Percentiles rank a stretch among this genome's conserved stretches.
Conservation (phyloP, 2,888 invertebrate species). For the Halocaridina rubra region DNA sequence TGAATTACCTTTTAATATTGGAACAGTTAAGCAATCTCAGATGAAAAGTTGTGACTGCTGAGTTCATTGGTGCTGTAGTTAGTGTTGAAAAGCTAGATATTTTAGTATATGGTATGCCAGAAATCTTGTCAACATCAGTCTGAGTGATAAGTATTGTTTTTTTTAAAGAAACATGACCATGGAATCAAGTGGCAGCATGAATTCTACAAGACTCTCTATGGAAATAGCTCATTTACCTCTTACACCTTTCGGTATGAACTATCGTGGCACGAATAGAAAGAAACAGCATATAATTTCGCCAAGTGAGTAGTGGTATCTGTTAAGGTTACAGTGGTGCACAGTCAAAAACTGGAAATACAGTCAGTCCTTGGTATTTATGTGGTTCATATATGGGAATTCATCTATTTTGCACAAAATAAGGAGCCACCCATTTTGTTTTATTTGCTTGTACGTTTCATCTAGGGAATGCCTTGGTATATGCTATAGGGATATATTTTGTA, state of each 20-base stretch:
- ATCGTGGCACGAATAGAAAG: not conserved
- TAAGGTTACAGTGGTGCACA: not conserved
- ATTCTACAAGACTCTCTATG: constrained; percentile 54
- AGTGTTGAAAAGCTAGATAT: too few relatives aligned
- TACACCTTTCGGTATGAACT: constrained; percentile 60
- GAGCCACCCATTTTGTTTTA: not conserved
- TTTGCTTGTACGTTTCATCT: not conserved
- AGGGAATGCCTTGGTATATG: too few relatives aligned
- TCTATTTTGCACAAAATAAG: not conserved
- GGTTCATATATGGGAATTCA: not conserved
- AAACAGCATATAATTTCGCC: not conserved
- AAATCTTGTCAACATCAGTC: too few relatives aligned
- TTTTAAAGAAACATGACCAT: too few relatives aligned
- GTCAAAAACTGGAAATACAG: not conserved
- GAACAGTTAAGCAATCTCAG: too few relatives aligned
- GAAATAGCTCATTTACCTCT: constrained; percentile 55
- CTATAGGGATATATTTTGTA: too few relatives aligned
- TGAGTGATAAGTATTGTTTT: too few relatives aligned
- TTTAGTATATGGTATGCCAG: too few relatives aligned
- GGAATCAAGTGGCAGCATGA: not conserved
- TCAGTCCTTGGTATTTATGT: too few relatives aligned
- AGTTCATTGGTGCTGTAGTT: too few relatives aligned
- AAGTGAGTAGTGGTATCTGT: not conserved
- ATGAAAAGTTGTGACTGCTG: too few relatives aligned
- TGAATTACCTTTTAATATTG: too few relatives aligned